Base-by-base conservation (phyloP, 2,888 invertebrate species). In the Chrysolina haemoptera region DNA sequence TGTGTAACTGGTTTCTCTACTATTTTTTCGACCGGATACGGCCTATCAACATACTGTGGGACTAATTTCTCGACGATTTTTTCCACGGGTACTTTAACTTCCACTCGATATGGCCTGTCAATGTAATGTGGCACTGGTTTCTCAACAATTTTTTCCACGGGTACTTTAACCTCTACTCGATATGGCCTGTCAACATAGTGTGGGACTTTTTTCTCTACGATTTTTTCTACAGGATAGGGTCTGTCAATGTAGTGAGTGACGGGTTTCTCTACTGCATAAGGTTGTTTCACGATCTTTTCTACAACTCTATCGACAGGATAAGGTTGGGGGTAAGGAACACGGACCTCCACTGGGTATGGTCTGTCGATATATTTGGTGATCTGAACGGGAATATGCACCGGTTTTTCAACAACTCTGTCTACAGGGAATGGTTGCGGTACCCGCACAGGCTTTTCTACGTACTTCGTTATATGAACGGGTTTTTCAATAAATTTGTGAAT, bases 181-280 rank as follows among this genome's bases (percentile, higher is more conserved):
- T 35, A 35, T 6, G 90, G 90, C 1, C 89, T 90, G 64, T 91
- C 91, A 0, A 88, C 84, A 81, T 65, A 86, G 70, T 62, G 86
- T 78, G 91, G 91, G 75, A 91, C 89, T 0, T 91, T 91, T 73
- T 90, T 75, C 50, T 75, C 71, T 0, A 93, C 90, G 43, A 93
- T 88, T 70, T 90, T 91, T 74, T 89, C 88, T 0, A 90, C 89
- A 0, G 68, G 43, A 2, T 69, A 46, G 27, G 90, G 90, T 2
- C 89, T 90, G 64, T 91, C 91, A 0, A 88, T 85, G 80, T 64
- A 86, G 71, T 62, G 86, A 79, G 91, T 91, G 76, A 91, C 89
- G 0, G 91, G 91, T 73, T 71, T 65, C 63, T 74, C 53, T 18
- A 53, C 53, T 0, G 87, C 74, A 22, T 79, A 76, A 14, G 77